Base-by-base conservation (phyloP, 2,113 vertebrate species). In the Micromys minutus region DNA sequence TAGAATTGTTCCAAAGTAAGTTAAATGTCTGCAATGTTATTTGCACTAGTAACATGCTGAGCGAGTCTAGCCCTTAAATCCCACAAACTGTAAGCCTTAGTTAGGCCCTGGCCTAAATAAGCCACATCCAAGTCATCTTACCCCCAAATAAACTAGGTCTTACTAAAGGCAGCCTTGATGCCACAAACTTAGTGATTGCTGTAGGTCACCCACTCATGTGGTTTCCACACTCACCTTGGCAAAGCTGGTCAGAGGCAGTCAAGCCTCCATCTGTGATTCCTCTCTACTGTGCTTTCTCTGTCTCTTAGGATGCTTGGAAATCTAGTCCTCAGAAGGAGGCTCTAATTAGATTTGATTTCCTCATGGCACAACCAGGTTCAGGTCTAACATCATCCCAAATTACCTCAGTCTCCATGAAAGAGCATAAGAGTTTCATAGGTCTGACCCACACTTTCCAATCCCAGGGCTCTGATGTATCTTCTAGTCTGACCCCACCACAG, bases 21-120 rank as follows among this genome's bases (percentile, higher is more conserved):
- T 85, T 92, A 94, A 86, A 91, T 21, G 84, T 76, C 84, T 92
- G 88, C 34, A 76, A 50, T 92, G 63, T 92, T 91, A 83, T 81
- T 94, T 96, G 17, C 47, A 89, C 55, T 69, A 84, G 50, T 94
- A 94, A 77, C 74, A 89, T 85, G 34, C 71, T 92, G 71, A 76
- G 63, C 4, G 83, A 92, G 83, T 3, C 29, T 80, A 75, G 63
- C 72, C 74, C 80, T 92, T 42, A 94, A 52, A 95, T 80, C n/a
- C 3, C 8, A 50, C 85, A 83, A 83, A 93, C 13, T 93, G 39
- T 74, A 79, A 93, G 47, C 55, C 81, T 55, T 69, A 87, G 26
- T 89, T 97, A 52, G 65, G 47, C 67, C 94, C 80, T 69, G 80
- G 21, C 61, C 80, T 92, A 95, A 93, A 24, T 80, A 76, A 77